These are phyloP conservation scores for Pristionchus japonicus DNA, from an alignment of 2,888 invertebrate species.

Conservation along the genomic window DNA sequence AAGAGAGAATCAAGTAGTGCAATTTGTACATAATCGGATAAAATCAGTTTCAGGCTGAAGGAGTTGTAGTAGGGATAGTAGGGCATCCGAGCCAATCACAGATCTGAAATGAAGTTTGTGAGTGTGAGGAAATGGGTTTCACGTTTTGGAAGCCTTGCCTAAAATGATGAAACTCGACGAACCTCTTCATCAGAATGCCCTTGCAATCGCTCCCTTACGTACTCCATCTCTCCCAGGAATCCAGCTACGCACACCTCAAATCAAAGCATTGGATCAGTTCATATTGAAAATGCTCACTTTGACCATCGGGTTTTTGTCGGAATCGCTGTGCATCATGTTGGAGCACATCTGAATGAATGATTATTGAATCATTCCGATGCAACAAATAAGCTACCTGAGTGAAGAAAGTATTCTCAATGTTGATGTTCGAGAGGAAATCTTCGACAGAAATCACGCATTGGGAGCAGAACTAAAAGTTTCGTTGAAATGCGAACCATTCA, in stretches of 20 bases:
- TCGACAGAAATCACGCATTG: neutral
- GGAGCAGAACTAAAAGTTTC: neutral
- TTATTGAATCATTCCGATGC: neutral
- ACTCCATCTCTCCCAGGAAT: constrained; percentile 4
- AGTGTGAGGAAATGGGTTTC: too few species aligned
- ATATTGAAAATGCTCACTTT: neutral
- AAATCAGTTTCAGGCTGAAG: neutral
- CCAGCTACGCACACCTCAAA: neutral
- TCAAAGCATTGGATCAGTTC: neutral
- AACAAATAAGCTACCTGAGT: neutral
- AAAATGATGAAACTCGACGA: neutral
- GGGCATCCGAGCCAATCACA: constrained; percentile 17
- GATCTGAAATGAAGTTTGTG: constrained; percentile 12
- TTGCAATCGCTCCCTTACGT: neutral
- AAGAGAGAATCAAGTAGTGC: neutral
- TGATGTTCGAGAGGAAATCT: neutral
- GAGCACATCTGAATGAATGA: neutral
- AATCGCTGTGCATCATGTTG: constrained; percentile 17
- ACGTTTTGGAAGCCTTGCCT: too few species aligned
- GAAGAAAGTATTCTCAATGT: neutral
- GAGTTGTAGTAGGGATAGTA: neutral
- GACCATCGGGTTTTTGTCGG: constrained; percentile 21
- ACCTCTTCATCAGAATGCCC: constrained; percentile 1
- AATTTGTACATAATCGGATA: neutral
- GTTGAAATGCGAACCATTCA: too few species aligned